Base-by-base conservation (phyloP, 2,888 invertebrate genomes). In the Eupithecia abbreviata region DNA sequence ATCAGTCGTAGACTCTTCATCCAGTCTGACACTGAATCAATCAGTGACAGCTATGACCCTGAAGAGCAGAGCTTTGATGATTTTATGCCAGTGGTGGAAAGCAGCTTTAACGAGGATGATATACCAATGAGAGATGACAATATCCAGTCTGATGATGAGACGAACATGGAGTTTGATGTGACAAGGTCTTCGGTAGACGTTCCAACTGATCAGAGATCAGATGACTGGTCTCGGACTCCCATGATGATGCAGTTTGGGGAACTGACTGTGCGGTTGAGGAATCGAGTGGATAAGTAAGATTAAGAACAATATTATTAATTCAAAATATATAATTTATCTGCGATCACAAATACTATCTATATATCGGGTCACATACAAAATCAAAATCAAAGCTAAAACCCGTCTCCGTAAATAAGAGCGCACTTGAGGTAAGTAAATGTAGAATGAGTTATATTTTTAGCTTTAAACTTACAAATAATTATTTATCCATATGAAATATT, bases 91-190 rank as follows among this genome's bases (percentile, higher is more conserved):
- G n/a, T 41, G 51, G n/a, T 9, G 6, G 45, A 45, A 10, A 18
- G 45, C 9, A 42, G n/a, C n/a, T 67, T 2, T 43, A 13, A 67
- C 13, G 41, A 15, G 13, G 49, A 41, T 65, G 10, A 41, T 65
- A 4, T 15, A 1, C 3, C 10, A 1, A 69, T 30, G 62, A 12
- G 15, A 2, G 41, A 47, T 12, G 41, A 70, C 55, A 55, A n/a
- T 62, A 49, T 42, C 65, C 18, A 30, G 51, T 10, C 18, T 42
- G 13, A 72, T n/a, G 78, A 77, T 72, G 80, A 79, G 2, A 73
- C 55, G 0, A 68, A 73, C 6, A 45, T 41, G n/a, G 88, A 89
- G 5, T 90, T 87, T 85, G 90, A 90, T 45, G 80, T 90, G 0
- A 90, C 90, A 0, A 77, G 81, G 0, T 86, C 88, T 0, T 88